These are phyloP conservation scores for Podarcis cretensis DNA, from an alignment of 2,113 vertebrate species.

Conservation along the genomic window DNA sequence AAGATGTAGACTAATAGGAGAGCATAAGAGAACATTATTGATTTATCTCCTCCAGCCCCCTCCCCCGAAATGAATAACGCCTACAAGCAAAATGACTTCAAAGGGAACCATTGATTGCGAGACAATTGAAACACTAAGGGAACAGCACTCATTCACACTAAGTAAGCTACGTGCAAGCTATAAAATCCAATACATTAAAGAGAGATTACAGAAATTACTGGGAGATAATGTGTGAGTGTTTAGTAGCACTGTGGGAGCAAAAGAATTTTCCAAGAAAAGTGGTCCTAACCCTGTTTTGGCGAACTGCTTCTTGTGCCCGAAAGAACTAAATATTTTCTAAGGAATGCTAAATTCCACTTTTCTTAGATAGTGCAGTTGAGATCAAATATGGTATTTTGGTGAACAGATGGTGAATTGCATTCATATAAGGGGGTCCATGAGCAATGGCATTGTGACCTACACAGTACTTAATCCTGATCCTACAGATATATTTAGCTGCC, in stretches of 20 bases:
- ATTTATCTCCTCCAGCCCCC: conserved; percentile 31
- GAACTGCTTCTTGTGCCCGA: not conserved
- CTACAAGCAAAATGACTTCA: conserved; percentile 56
- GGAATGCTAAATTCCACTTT: not conserved
- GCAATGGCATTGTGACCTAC: not conserved
- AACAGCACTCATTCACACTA: conserved; percentile 33
- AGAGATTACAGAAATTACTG: conserved; percentile 30
- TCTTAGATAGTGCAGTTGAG: not conserved
- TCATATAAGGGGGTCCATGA: not conserved
- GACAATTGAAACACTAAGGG: conserved; percentile 42
- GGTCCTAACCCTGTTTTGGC: not conserved
- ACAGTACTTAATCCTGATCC: not conserved
- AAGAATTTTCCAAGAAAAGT: conserved; percentile 12
- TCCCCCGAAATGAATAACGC: conserved; percentile 45
- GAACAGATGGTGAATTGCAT: not conserved
- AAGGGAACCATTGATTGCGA: conserved; percentile 53
- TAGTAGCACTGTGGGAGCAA: not conserved
- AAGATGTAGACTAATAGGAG: conserved; percentile 41
- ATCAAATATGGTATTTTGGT: not conserved
- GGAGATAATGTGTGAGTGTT: conserved; percentile 1
- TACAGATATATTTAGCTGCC: not conserved
- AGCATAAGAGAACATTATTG: conserved; percentile 45
- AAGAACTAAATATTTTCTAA: not conserved
- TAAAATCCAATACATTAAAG: conserved; percentile 34
- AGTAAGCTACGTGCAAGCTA: not conserved